phyloP scores from a whole-genome alignment of 1,140 invertebrate species.

The Camponotus pennsylvanicus region DNA sequence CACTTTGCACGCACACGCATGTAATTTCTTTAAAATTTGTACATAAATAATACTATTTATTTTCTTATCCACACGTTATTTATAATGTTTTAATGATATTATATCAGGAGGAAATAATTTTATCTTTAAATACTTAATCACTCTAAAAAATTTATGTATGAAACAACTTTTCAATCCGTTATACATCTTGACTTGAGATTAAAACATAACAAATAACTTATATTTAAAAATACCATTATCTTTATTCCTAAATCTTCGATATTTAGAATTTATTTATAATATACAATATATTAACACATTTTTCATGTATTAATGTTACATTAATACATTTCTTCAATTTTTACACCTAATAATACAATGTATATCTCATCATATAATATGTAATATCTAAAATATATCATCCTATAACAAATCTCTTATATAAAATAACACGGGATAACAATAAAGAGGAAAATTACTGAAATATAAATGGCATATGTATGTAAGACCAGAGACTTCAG shows the following conservation, averaged over 20 bases:
- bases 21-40: too few species aligned
- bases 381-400: constrained; percentile 40
- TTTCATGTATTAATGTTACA: constrained; percentile 14
- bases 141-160: constrained; percentile 18
- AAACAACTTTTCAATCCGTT: neutral
- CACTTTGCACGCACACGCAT: too few species aligned
- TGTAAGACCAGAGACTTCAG: constrained; percentile 66
- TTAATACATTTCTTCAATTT: constrained; percentile 41
- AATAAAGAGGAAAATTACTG: constrained; percentile 57
- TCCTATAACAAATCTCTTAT: constrained; percentile 58
- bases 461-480: constrained; percentile 21
- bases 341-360: constrained; percentile 3
- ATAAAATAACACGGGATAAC: constrained; percentile 60
- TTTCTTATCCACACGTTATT: too few species aligned
- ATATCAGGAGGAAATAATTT: neutral
- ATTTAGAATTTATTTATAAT: neutral
- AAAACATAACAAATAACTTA: neutral
- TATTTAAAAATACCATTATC: neutral
- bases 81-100: too few species aligned
- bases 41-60: too few species aligned
- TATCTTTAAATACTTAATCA: neutral
- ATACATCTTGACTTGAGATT: neutral
- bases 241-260: constrained; percentile 26
- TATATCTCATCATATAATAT: constrained; percentile 4
- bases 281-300: constrained; percentile 11